Percentiles rank a stretch among this genome's conserved stretches.
phyloP scores from a whole-genome alignment of 2,113 vertebrate species.

The Hemiscyllium ocellatum region DNA sequence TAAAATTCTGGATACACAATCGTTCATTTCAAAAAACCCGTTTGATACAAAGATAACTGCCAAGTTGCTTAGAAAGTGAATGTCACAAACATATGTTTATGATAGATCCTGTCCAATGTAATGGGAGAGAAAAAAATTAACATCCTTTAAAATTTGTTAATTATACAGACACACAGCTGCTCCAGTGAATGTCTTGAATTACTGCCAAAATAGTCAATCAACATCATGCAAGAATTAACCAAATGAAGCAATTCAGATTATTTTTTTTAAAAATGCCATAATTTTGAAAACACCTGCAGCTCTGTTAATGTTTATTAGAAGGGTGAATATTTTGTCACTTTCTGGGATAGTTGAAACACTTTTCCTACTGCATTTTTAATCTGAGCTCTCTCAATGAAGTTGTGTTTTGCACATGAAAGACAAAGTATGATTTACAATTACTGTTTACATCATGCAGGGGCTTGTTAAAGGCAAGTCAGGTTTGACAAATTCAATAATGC shows the following conservation, averaged over 20 bases:
- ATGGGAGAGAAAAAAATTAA: background rate
- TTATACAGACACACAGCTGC: background rate
- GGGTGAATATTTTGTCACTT: background rate
- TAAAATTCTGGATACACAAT: background rate
- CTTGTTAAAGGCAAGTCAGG: background rate
- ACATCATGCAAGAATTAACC: background rate
- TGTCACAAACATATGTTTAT: background rate
- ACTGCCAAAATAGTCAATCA: background rate
- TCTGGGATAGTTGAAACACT: background rate
- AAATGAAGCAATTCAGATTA: constrained; percentile 14
- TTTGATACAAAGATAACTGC: background rate
- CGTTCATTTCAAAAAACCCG: background rate
- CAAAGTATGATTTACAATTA: constrained; percentile 8
- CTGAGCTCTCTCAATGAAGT: background rate
- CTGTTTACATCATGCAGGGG: background rate
- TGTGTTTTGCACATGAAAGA: background rate
- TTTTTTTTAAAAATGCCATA: background rate
- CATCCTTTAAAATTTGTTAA: background rate
- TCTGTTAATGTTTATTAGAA: background rate
- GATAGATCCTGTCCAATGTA: background rate
- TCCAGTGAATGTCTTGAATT: background rate
- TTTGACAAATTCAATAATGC: background rate
- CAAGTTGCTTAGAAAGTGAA: background rate
- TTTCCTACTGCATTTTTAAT: background rate
- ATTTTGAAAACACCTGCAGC: constrained; percentile 30